Evolutionary conservation across 2,888 invertebrate genomes (phyloP).

Genomic region (Melipona beecheii): DNA sequence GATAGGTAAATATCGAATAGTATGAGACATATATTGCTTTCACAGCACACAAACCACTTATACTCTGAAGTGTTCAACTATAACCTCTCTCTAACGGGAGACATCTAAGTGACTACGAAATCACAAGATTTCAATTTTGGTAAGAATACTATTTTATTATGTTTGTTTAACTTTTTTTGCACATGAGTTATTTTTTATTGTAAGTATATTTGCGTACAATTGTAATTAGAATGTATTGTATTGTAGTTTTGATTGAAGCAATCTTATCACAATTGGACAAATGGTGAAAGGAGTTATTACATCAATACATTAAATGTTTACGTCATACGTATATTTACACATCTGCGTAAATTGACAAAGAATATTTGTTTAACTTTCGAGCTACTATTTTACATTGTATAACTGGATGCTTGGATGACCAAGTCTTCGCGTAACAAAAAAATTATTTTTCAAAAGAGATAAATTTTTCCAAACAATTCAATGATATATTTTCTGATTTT

Average conservation of each 20-base stretch:
- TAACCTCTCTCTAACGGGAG: conserved; percentile 33
- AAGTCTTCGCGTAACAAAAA: background rate
- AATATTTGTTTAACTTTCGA: background rate
- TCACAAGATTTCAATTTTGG: conserved; percentile 3
- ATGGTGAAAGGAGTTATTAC: conserved; percentile 8
- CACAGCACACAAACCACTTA: background rate
- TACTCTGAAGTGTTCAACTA: background rate
- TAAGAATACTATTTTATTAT: conserved; percentile 23
- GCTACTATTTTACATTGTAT: background rate
- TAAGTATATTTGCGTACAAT: background rate
- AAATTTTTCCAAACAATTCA: background rate
- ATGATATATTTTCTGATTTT: background rate
- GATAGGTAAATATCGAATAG: background rate
- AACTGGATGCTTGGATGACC: conserved; percentile 8
- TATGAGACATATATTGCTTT: background rate
- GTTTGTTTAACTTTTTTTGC: background rate
- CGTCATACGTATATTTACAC: conserved; percentile 16
- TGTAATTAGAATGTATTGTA: background rate
- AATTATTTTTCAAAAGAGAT: background rate
- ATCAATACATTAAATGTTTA: conserved; percentile 31
- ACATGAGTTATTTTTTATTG: too few species aligned
- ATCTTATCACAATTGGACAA: background rate
- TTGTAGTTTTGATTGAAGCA: background rate
- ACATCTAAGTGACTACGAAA: background rate
- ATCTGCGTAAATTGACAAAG: background rate